Base-by-base conservation (phyloP, 2,113 vertebrate species). In the Lepisosteus oculatus region DNA sequence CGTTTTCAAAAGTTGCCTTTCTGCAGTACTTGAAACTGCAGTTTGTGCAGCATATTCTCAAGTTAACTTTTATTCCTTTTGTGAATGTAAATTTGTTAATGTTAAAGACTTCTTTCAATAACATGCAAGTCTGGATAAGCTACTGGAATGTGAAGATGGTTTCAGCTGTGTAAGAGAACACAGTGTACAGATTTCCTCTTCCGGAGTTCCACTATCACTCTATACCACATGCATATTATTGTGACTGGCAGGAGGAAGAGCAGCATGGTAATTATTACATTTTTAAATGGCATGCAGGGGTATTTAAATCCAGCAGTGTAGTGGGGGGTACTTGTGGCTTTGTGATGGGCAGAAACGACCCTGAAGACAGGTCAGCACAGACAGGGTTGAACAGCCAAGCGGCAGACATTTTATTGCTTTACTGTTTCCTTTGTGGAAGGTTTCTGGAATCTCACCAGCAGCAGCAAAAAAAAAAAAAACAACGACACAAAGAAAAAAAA, bases 401-500 rank as follows among this genome's bases (percentile, higher is more conserved):
- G 47, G 9, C 47, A 43, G 57, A 29, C 67, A 61, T 69, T 55
- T 69, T 69, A 74, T 74, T 69, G 61, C 59, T 74, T 69, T 64
- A 64, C 47, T n/a, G 67, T 74, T 73, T 73, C 67, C 68, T 73
- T 64, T 72, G 70, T 65, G n/a, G 14, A 59, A 13, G 5, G 57
- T 8, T 62, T 41, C 43, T 63, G 45, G 45, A 68, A 41, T 61
- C 42, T 59, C 41, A 42, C 67, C 63, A 74, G 66, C 44, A 11
- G 51, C 55, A 17, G 15, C 43, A 47, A 15, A 43, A 5, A 67
- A 15, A 43, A 5, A 67, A 51, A 64, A 15, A 51, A 64, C 17
- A 43, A 54, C 43, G 44, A 64, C 61, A 41, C 47, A 59, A 29
- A 29, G 29, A 17, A 55, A 17, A 43, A 43, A 13, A 42, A 12